These are phyloP conservation scores for Mamestra brassicae DNA, from an alignment of 2,888 invertebrate species.

Conservation along the genomic window DNA sequence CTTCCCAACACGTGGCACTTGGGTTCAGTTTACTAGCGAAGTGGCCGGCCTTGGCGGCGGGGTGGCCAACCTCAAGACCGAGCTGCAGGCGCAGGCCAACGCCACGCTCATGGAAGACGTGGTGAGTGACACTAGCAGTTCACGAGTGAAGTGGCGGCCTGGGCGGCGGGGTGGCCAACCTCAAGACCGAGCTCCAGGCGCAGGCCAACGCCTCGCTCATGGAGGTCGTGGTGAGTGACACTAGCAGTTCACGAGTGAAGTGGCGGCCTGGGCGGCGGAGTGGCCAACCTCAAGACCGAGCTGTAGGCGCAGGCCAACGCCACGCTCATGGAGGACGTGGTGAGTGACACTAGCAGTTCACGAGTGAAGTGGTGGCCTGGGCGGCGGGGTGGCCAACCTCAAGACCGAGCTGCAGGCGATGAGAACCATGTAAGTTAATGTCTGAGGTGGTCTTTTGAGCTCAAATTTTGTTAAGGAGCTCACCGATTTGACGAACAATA, in stretches of 20 bases:
- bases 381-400: slow-evolving; percentile 97
- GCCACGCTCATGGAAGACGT: slow-evolving; percentile 70
- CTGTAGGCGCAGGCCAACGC: slow-evolving; percentile 82
- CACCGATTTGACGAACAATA: too few species aligned
- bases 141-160: slow-evolving; percentile 93
- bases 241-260: slow-evolving; percentile 62
- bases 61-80: slow-evolving; percentile 96
- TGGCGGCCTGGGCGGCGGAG: slow-evolving; percentile 98
- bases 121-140: slow-evolving; percentile 18
- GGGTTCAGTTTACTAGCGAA: slow-evolving; percentile 50
- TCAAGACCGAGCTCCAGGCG: slow-evolving; percentile 93
- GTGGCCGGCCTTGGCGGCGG: slow-evolving; percentile 97
- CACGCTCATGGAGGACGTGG: slow-evolving; percentile 69
- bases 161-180: slow-evolving; percentile 97
- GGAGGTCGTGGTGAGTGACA: slow-evolving; percentile 60
- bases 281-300: slow-evolving; percentile 96
- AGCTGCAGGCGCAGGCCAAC: slow-evolving; percentile 87
- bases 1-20: slow-evolving; percentile 57
- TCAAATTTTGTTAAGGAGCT: too few species aligned
- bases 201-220: slow-evolving; percentile 78
- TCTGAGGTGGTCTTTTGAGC: too few species aligned
- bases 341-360: slow-evolving; percentile 21
- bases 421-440: too few species aligned
- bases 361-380: slow-evolving; percentile 93
- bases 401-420: slow-evolving; percentile 92